Conservation (phyloP, 2,888 invertebrate genomes). For the Ashinkailepas kermadecensis region DNA sequence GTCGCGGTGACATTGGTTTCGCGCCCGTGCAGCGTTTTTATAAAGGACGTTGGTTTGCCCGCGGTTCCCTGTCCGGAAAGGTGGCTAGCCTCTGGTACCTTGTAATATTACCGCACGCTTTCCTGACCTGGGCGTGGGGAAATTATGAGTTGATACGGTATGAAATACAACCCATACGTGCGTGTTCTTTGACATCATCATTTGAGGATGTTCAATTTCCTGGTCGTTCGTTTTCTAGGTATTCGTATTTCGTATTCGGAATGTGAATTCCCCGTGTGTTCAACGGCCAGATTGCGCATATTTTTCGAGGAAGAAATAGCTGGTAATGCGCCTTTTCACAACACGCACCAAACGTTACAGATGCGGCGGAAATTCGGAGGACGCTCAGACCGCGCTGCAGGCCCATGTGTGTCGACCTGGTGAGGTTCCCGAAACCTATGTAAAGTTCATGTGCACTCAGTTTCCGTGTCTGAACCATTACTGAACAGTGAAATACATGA, state of each 20-base stretch:
- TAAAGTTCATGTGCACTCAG: no score
- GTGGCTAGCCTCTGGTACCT: not conserved
- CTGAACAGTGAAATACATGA: no score
- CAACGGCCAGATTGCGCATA: not conserved
- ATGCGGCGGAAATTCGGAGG: no score
- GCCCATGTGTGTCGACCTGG: no score
- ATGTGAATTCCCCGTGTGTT: not conserved
- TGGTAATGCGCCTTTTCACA: not conserved
- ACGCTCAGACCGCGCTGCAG: no score
- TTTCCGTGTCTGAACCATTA: no score
- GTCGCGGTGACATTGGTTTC: not conserved
- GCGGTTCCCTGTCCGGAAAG: not conserved
- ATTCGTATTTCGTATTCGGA: not conserved
- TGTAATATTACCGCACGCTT: not conserved
- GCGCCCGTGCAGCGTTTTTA: not conserved
- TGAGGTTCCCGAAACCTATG: no score
- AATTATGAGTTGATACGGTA: not conserved
- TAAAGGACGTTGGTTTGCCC: not conserved
- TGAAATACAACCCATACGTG: not conserved
- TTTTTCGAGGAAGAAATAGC: not conserved
- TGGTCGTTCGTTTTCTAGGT: not conserved
- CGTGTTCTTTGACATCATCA: not conserved
- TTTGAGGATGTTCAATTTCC: not conserved
- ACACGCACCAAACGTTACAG: not conserved
- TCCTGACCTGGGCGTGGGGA: not conserved